Conservation (phyloP, 2,888 invertebrate species). For the Cephus rjabovi region DNA sequence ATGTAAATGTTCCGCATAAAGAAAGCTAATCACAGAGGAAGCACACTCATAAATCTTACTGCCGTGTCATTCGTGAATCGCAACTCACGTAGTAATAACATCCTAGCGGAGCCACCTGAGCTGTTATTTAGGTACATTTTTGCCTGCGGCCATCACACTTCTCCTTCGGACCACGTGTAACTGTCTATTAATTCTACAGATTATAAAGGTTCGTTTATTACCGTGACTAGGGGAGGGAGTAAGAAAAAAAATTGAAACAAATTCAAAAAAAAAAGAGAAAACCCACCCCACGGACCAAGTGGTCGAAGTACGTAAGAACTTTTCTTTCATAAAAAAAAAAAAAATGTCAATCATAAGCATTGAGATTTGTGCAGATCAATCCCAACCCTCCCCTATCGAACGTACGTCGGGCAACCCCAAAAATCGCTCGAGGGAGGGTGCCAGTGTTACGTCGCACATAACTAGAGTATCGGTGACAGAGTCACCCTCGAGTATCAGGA, state of each 20-base stretch:
- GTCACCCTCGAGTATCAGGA: constrained; percentile 57
- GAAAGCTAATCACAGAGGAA: constrained; percentile 62
- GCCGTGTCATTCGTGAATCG: constrained; percentile 60
- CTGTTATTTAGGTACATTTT: constrained; percentile 61
- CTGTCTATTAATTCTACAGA: constrained; percentile 38
- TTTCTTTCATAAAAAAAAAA: not conserved
- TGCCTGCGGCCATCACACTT: constrained; percentile 51
- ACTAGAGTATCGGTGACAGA: constrained; percentile 52
- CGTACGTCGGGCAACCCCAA: constrained; percentile 30
- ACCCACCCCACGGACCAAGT: not conserved
- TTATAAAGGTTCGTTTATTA: constrained; percentile 25
- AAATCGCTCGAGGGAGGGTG: constrained; percentile 31
- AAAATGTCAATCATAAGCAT: constrained; percentile 10
- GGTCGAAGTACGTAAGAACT: not conserved
- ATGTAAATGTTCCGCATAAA: constrained; percentile 49
- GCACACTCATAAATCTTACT: constrained; percentile 55
- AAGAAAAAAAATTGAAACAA: constrained; percentile 4
- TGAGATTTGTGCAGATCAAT: constrained; percentile 26
- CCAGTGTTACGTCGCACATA: constrained; percentile 17
- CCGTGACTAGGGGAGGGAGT: constrained; percentile 16
- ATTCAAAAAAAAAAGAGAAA: not conserved
- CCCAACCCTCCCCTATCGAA: constrained; percentile 13
- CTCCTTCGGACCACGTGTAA: constrained; percentile 32
- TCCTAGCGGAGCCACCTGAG: constrained; percentile 47
- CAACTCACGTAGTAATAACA: constrained; percentile 64